Percentiles rank a stretch among this genome's conserved stretches.
These are phyloP conservation scores for Ecdyonurus torrentis DNA, from an alignment of 2,888 invertebrate genomes.

Conservation along the genomic window DNA sequence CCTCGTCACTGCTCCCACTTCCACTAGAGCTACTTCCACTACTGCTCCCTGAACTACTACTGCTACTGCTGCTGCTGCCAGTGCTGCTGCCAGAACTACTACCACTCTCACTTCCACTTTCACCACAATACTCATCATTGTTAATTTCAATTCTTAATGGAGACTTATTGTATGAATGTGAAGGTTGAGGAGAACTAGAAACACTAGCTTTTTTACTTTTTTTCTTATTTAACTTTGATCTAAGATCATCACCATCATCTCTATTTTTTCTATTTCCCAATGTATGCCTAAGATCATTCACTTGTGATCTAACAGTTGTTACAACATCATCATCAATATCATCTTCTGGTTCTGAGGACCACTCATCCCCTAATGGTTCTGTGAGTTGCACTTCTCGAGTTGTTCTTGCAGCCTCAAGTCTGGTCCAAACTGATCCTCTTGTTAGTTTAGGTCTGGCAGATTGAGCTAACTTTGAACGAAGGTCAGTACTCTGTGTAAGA, in stretches of 20 bases:
- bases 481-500: neutral
- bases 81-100: slow-evolving; percentile 8
- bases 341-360: neutral
- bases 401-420: neutral
- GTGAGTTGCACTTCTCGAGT: neutral
- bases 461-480: neutral
- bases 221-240: slow-evolving; percentile 14
- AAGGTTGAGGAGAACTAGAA: neutral
- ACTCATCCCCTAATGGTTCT: neutral
- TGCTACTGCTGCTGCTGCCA: slow-evolving; percentile 8
- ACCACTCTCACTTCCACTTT: slow-evolving; percentile 14
- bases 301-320: neutral
- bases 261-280: neutral
- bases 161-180: slow-evolving; percentile 12
- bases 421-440: neutral
- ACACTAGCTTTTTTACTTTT: neutral
- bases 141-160: slow-evolving; percentile 18
- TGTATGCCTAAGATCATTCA: slow-evolving; percentile 7
- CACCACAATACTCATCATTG: slow-evolving; percentile 17
- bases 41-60: slow-evolving; percentile 1
- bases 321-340: slow-evolving; percentile 6
- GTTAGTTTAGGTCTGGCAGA: neutral
- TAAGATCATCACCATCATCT: slow-evolving; percentile 11
- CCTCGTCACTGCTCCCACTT: neutral
- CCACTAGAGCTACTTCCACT: neutral